Conservation (phyloP, 2,797 vertebrate genomes). For the Hydrophis major region DNA sequence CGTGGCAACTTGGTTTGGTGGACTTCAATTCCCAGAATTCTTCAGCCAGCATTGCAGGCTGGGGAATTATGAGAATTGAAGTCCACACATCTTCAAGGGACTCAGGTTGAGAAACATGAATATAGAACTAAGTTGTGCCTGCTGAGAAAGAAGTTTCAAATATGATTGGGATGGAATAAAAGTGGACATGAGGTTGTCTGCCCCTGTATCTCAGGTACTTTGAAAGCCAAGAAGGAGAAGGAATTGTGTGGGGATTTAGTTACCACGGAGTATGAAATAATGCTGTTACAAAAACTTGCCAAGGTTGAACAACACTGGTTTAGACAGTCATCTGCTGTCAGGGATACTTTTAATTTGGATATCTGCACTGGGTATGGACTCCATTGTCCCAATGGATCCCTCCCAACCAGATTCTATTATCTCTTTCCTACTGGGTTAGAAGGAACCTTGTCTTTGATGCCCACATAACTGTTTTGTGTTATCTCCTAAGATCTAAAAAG, state of each 20-base stretch:
- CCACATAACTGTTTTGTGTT: neutral
- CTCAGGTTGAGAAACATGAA: neutral
- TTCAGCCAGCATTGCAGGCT: neutral
- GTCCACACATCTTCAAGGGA: neutral
- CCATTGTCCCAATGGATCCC: neutral
- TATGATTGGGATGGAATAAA: neutral
- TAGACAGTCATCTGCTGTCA: neutral
- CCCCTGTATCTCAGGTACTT: neutral
- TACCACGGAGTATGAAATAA: fast-evolving
- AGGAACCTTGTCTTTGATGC: neutral
- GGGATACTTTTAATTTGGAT: neutral
- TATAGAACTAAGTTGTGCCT: neutral
- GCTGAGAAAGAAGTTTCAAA: neutral
- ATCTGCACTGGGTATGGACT: neutral
- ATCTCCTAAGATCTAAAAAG: neutral
- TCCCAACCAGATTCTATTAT: neutral
- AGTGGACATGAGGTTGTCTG: fast-evolving
- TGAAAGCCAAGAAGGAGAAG: fast-evolving
- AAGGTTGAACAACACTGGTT: neutral
- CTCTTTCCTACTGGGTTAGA: neutral
- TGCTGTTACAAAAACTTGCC: neutral
- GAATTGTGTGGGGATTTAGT: fast-evolving
- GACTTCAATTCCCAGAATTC: neutral
- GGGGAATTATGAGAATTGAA: neutral
- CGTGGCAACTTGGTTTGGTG: neutral